phyloP scores from a whole-genome alignment of 2,113 vertebrate species.

The Dermatemys mawii region DNA sequence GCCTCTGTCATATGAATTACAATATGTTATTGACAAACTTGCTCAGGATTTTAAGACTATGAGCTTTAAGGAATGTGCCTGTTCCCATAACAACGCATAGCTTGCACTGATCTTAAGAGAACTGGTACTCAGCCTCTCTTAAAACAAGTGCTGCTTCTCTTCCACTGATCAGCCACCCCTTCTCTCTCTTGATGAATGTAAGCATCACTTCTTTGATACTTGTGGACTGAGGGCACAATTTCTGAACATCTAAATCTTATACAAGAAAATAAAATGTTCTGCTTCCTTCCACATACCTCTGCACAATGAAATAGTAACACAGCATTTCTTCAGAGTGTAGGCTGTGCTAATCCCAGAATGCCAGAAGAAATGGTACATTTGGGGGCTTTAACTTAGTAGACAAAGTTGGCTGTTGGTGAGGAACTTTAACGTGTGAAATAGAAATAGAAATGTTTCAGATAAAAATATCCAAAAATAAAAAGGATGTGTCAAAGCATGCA shows the following conservation, averaged over 20 bases:
- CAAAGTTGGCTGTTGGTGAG: background rate
- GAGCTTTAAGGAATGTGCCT: background rate
- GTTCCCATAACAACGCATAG: rapidly evolving
- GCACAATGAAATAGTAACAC: background rate
- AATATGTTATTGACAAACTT: background rate
- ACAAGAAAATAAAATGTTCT: background rate
- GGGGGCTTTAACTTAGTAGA: background rate
- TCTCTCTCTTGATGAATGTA: background rate
- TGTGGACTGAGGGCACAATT: background rate
- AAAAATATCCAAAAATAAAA: conserved; percentile 36
- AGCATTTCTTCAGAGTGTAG: background rate
- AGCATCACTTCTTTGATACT: background rate
- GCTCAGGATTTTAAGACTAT: background rate
- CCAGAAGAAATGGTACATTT: background rate
- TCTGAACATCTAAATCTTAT: rapidly evolving
- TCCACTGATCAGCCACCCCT: background rate
- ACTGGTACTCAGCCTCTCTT: background rate
- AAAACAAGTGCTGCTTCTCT: background rate
- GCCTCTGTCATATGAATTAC: background rate
- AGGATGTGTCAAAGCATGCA: background rate
- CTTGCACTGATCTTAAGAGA: rapidly evolving
- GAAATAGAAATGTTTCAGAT: background rate
- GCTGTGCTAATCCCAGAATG: background rate
- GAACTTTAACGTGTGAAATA: background rate
- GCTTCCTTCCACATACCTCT: background rate